Base-by-base conservation (phyloP, 1,140 invertebrate genomes). In the Luehdorfia chinensis region DNA sequence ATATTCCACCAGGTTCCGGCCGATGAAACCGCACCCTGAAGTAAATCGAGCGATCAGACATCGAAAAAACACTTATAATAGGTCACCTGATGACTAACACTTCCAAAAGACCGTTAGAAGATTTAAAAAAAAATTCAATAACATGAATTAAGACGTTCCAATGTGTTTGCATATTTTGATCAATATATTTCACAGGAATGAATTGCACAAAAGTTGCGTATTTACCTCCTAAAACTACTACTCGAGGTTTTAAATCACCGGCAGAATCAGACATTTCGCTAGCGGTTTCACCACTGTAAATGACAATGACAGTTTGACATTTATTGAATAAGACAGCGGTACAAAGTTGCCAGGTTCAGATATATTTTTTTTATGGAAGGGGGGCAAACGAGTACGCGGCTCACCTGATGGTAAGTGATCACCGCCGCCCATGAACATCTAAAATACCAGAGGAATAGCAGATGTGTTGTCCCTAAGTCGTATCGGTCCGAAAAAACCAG, bases 11-110 rank as follows among this genome's bases (percentile, higher is more conserved):
- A 97, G 88, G 87, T 97, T 94, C 64, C 96, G 91, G 47, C 95
- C 96, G 75, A 97, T 94, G 81, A 97, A 97, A 59, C 96, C 96
- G 88, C 94, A 96, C 77, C 96, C 95, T 96, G 83, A 64, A 88
- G 50, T 50, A 73, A 64, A 68, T 32, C 51, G 55, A 59, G 63
- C 52, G 32, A 55, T 61, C 46, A 69, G 59, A 60, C 43, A 55
- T 50, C 48, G 52, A 66, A 63, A 66, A 80, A 73, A 72, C 67
- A 68, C 55, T 58, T 66, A n/a, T n/a, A n/a, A n/a, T n/a, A 54
- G 50, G 54, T 58, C 63, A 67, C 55, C 39, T 25, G 75, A 85
- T 85, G 80, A 85, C 77, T 85, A 85, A 85, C 56, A 71, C 67
- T 59, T 60, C 53, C 41, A 32, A 46, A 37, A 56, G 68, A 78